A percentile compares a stretch with the other conserved stretches of the same genome.
Evolutionary conservation across 1,140 invertebrate genomes (phyloP).

Genomic region (Pseudachorutes palmiensis): DNA sequence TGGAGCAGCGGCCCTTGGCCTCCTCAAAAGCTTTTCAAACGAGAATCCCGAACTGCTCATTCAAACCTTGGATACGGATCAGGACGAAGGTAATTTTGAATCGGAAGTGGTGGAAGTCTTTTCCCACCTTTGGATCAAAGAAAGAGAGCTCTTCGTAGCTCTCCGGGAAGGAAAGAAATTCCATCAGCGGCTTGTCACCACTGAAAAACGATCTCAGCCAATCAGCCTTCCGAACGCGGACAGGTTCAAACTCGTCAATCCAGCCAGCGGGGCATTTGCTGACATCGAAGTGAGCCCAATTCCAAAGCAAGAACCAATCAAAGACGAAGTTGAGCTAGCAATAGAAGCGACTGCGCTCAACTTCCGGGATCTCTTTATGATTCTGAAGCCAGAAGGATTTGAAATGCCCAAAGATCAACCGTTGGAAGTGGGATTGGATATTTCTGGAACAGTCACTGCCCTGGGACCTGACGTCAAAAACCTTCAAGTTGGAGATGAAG

Average conservation of each 20-base stretch:
- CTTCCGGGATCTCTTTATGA: slow-evolving; percentile 15
- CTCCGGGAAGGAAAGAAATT: slow-evolving; percentile 10
- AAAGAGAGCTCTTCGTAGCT: slow-evolving; percentile 5
- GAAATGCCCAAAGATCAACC: neutral
- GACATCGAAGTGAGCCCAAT: slow-evolving; percentile 7
- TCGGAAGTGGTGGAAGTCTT: neutral
- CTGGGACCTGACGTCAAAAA: slow-evolving; percentile 4
- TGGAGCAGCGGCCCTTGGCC: neutral
- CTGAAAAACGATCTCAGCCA: neutral
- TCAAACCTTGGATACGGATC: slow-evolving; percentile 8
- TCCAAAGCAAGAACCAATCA: neutral
- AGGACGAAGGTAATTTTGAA: neutral
- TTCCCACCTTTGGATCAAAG: slow-evolving; percentile 1
- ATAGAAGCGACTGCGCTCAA: slow-evolving; percentile 13
- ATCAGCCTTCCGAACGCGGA: slow-evolving; percentile 11
- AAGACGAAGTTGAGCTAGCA: slow-evolving; percentile 11
- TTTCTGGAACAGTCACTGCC: slow-evolving; percentile 1
- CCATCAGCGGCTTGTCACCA: neutral
- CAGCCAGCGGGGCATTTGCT: slow-evolving; percentile 14
- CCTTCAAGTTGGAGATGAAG: slow-evolving; percentile 14
- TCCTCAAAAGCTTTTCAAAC: slow-evolving; percentile 10
- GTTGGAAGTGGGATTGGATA: neutral
- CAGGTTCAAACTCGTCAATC: slow-evolving; percentile 10
- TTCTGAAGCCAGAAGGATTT: slow-evolving; percentile 14
- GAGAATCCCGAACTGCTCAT: slow-evolving; percentile 5